Base-by-base conservation (phyloP, 2,113 vertebrate genomes). In the Eurypyga helias region DNA sequence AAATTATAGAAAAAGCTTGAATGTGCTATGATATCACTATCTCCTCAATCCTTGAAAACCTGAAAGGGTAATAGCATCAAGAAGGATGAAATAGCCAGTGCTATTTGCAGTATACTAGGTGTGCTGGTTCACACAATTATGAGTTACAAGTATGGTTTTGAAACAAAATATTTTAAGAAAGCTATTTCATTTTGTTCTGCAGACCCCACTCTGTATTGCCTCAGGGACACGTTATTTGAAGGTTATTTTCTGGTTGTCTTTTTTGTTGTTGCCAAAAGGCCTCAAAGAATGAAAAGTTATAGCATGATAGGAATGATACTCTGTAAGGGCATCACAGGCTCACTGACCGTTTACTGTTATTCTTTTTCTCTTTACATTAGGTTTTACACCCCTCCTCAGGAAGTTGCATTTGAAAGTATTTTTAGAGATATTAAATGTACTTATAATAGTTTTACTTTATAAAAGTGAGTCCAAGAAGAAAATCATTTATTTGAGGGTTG, bases 131-230 rank as follows among this genome's bases (percentile, higher is more conserved):
- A 60, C 72, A 51, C 38, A 51, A 60, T 58, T 69, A 69, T 25
- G 11, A 80, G n/a, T 38, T 52, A 58, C 51, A 90, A 73, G 13
- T 33, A 71, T 0, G 2, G 21, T 69, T 79, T 45, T 45, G 66
- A 95, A 96, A 97, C 75, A 87, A 94, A 94, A 89, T 17, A 69
- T 85, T 90, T 90, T 70, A 69, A 72, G 84, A 80, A 90, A 77
- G 33, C 34, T 58, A 48, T 87, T 95, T 93, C 45, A 61, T 84
- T 94, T 79, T 89, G 66, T 87, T 77, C 89, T 94, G 70, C 73
- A 87, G 76, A 43, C 16, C 0, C 3, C n/a, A 49, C 45, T 86
- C 83, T 65, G 14, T 43, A 66, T 77, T 65, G 66, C 88, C 91
- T 84, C 82, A 14, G 58, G 93, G 89, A 80, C 31, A 14, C 9